Evolutionary conservation across 2,888 invertebrate genomes (phyloP), one percentile per base, ranked within the genome.

Genomic region (Trachelus tabidus): DNA sequence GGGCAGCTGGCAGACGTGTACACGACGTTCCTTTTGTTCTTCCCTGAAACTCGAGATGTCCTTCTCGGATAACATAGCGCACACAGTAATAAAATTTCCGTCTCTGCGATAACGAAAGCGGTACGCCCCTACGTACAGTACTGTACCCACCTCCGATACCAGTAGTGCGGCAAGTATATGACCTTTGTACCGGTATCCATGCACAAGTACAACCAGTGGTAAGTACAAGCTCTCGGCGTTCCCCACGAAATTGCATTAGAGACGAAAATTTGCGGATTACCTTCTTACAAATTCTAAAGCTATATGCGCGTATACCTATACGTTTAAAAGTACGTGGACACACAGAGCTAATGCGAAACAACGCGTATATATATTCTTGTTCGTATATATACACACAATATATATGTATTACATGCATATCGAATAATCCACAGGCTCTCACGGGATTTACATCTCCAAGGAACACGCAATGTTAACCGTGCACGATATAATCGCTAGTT

Each of bases 1-100:
- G 85, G 83, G 85, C 84, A 34, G 74, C 34, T 34, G 34, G 35
- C 74, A 30, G 87, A 86, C 85, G 85, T 85, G 86, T 86, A 86
- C 86, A 84, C 83, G 87, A 87, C 88, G 85, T 85, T 85, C 83
- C 87, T 86, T 87, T 89, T 89, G 89, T 89, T 87, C 87, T 86
- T 81, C 85, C 81, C 83, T 83, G 87, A 88, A 89, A 88, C 87
- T 87, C 83, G 87, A 89, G 87, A 87, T 86, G 85, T 87, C 85
- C 86, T 86, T 82, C 86, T 86, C 83, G 86, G 85, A 87, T 89
- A 88, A 88, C 87, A 85, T 76, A 78, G 79, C 79, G 73, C 79
- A 31, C 75, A 71, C 75, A 77, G 79, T 80, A 81, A 83, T 83
- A 83, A 82, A 86, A 80, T 80, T 79, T 69, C 34, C 30, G 56